Percentiles rank a stretch among this genome's conserved stretches.
Evolutionary conservation across 2,888 invertebrate species (phyloP).

Genomic region (Microplitis manilae): DNA sequence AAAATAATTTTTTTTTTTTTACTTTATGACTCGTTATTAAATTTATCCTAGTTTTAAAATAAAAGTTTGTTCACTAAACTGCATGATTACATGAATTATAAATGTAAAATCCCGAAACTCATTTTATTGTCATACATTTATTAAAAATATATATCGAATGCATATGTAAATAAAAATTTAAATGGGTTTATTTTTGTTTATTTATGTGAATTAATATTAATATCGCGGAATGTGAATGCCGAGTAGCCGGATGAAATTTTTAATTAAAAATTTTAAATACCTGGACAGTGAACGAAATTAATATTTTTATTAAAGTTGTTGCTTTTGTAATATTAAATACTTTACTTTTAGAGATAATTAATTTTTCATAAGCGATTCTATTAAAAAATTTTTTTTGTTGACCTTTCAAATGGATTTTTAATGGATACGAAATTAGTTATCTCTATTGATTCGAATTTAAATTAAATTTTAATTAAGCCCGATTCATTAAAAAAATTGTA

Average conservation of each 20-base stretch:
- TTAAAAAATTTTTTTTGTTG: too few species aligned
- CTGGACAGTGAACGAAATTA: neutral
- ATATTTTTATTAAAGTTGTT: neutral
- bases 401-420: too few species aligned
- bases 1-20: neutral
- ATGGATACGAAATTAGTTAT: too few species aligned
- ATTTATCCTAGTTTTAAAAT: neutral
- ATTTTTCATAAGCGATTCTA: neutral
- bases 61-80: neutral
- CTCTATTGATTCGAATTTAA: too few species aligned
- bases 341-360: neutral
- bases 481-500: too few species aligned
- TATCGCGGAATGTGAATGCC: neutral
- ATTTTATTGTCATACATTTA: too few species aligned
- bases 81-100: neutral
- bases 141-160: neutral
- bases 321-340: neutral
- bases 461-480: too few species aligned
- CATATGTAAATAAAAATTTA: neutral
- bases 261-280: neutral
- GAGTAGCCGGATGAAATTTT: neutral
- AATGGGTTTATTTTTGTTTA: neutral
- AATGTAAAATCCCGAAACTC: neutral
- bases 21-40: neutral
- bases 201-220: neutral